Evolutionary conservation across 1,140 invertebrate genomes (phyloP), one percentile per base, ranked within the genome.

Genomic region (Polyergus mexicanus): DNA sequence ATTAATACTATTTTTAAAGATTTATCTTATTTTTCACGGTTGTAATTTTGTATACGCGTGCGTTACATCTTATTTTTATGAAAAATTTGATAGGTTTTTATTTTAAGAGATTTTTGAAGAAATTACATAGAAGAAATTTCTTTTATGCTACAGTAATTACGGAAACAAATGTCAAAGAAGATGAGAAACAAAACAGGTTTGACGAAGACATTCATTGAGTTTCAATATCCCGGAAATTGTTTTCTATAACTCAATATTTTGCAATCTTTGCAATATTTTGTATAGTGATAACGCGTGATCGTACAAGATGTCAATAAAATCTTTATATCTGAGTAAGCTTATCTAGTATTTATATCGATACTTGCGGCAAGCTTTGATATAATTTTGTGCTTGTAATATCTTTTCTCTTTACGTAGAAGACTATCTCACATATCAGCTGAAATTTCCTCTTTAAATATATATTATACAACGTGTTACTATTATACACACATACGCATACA

Each of bases 391-490:
- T 77, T 44, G 28, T 25, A 47, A 13, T 19, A 38, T 56, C 8
- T 47, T 11, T 77, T 38, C 35, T 76, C 7, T 63, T 38, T 25
- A 10, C 6, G n/a, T 41, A 78, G 44, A 54, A 35, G 13, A 28
- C 19, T 10, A 28, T n/a, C 38, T 65, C 63, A 69, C 63, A 69
- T 51, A 32, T 80, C 22, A 16, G 38, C n/a, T 19, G 13, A 56
- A 80, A 80, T 56, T 80, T 35, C 6, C 22, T 58, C 77, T 69
- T 69, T 69, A 44, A 56, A 69, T 69, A 80, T 65, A 77, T 41
- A 77, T 80, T 63, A 60, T 22, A 32, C 22, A 80, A 58, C 35
- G 41, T 80, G 47, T 68, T 68, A n/a, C n/a, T 68, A 54, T 54
- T 69, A 65, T 4, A 66, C 28, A 35, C 1, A 28, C 25, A 28